phyloP scores from a whole-genome alignment of 2,888 invertebrate species.

The Hypsopygia costalis region DNA sequence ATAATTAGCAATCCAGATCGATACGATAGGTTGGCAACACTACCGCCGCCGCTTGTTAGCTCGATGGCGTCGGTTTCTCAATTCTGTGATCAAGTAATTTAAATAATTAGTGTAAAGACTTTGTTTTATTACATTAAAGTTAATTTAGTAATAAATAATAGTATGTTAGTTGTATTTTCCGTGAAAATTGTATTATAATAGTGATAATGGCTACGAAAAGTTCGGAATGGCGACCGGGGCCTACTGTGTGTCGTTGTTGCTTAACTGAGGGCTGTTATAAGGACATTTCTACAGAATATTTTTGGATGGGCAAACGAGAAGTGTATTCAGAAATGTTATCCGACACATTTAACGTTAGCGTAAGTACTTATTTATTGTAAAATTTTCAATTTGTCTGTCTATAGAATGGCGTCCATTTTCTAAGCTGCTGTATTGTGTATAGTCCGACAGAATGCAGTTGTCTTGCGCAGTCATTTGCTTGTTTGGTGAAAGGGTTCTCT shows the following conservation, averaged over 20 bases:
- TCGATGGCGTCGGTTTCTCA: slow-evolving; percentile 34
- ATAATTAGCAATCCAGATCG: no score
- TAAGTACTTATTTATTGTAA: slow-evolving; percentile 36
- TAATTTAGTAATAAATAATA: slow-evolving; percentile 26
- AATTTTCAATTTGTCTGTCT: slow-evolving; percentile 10
- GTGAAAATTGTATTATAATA: slow-evolving; percentile 35
- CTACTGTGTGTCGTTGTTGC: slow-evolving; percentile 70
- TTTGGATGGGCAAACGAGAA: slow-evolving; percentile 75
- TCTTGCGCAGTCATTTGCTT: slow-evolving; percentile 16
- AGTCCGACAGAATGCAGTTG: slow-evolving; percentile 32
- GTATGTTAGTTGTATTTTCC: slow-evolving; percentile 37
- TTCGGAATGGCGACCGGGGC: slow-evolving; percentile 67
- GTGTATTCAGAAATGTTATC: slow-evolving; percentile 69
- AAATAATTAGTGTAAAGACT: slow-evolving; percentile 12
- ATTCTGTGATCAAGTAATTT: slow-evolving; percentile 23
- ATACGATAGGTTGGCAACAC: no score
- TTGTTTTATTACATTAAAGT: slow-evolving; percentile 17
- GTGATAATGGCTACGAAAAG: slow-evolving; percentile 60
- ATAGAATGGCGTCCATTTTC: slow-evolving; percentile 50
- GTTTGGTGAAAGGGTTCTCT: neutral
- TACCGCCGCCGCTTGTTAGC: slow-evolving; percentile 12
- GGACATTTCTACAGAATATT: slow-evolving; percentile 74
- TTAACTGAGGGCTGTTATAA: slow-evolving; percentile 69
- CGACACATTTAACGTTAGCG: slow-evolving; percentile 55
- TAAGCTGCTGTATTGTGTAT: slow-evolving; percentile 23